phyloP scores from a whole-genome alignment of 2,888 invertebrate genomes.

The Anagyrus pseudococci region DNA sequence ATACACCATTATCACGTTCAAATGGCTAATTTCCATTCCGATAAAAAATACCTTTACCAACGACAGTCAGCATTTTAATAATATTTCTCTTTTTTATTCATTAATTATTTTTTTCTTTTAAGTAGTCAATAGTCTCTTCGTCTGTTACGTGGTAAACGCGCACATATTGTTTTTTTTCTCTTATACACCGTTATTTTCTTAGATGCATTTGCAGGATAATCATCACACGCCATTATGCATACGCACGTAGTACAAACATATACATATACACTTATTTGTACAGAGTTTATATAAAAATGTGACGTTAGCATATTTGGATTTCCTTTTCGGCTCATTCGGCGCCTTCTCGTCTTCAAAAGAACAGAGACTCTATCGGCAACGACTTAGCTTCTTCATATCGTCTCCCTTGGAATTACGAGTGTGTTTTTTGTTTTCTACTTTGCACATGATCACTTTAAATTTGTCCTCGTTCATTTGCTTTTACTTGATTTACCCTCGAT shows the following conservation, averaged over 20 bases:
- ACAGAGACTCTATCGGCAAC: constrained; percentile 27
- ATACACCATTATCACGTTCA: too few species aligned
- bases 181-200: constrained; percentile 17
- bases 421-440: neutral
- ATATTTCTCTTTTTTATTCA: too few species aligned
- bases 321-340: constrained; percentile 23
- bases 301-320: constrained; percentile 27
- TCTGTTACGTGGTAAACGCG: constrained; percentile 7
- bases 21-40: constrained; percentile 39
- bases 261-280: constrained; percentile 41
- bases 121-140: constrained; percentile 3
- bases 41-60: constrained; percentile 46
- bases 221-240: constrained; percentile 35
- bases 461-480: too few species aligned
- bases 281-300: constrained; percentile 40
- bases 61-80: constrained; percentile 48
- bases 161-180: constrained; percentile 15
- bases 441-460: too few species aligned
- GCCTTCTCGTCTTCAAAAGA: constrained; percentile 25
- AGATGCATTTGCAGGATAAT: constrained; percentile 33
- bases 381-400: constrained; percentile 24
- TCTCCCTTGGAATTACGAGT: constrained; percentile 11
- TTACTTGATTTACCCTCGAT: too few species aligned
- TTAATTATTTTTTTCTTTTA: too few species aligned
- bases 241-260: constrained; percentile 41